Base-by-base conservation (phyloP, 2,888 invertebrate species). In the Sturmia bella region DNA sequence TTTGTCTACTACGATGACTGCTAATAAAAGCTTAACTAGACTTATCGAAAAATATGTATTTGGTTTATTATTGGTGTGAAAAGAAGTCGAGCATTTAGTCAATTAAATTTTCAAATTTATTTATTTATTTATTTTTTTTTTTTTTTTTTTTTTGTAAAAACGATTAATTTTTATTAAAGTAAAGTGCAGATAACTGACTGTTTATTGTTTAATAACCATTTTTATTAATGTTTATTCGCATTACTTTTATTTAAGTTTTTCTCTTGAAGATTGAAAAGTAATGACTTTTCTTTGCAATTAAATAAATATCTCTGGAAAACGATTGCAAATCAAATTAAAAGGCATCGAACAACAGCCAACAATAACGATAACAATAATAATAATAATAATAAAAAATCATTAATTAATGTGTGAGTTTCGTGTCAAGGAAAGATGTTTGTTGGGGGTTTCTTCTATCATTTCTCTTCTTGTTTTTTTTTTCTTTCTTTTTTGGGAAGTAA, bases 321-420 rank as follows among this genome's bases (percentile, higher is more conserved):
- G 5, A 63, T 63, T 63, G 37, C 4, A 74, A 61, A 68, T 17
- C 37, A 39, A 61, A 63, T 69, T 63, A 69, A 63, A 76, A 61
- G 21, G 37, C 69, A 61, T 69, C 17, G 61, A 39, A 54, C 17
- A 61, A 12, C 5, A 45, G 19, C 32, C 3, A n/a, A 7, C 32
- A 32, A 7, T 9, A 32, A 7, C 43, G 52, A 63, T 3, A 39
- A 37, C 12, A 24, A 32, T 4, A 63, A 50, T 27, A 27, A 50
- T 13, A 41, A 39, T 27, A 61, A 45, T 7, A 27, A 61, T 12
- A 68, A 63, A 64, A 69, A 63, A 68, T 77, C 74, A 70, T 70
- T 82, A 78, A 82, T 82, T 82, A 82, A 78, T 74, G 66, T 59
- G 54, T 73, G 73, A 68, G 70, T 54, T 78, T 78, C 64, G 70